Evolutionary conservation across 2,113 vertebrate genomes (phyloP).

Genomic region (Indicator maculatus): DNA sequence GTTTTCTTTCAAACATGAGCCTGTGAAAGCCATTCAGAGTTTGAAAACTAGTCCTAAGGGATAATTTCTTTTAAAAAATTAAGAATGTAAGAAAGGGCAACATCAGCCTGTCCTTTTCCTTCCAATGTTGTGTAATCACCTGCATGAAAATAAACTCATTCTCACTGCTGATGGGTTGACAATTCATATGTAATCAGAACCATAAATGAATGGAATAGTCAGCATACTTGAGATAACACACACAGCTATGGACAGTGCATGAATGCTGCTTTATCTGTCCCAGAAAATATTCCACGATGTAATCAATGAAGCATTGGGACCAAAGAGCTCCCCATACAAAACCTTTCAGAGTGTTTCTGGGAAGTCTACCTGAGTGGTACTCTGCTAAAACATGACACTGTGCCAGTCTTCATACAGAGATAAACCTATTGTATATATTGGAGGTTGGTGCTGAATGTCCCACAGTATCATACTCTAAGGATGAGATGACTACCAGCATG

Average conservation of each 20-base stretch:
- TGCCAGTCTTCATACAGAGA: not conserved
- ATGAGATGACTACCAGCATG: not conserved
- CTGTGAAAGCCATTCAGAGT: constrained; percentile 1
- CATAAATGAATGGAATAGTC: not conserved
- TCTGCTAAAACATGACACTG: not conserved
- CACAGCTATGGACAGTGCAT: not conserved
- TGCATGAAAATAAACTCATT: constrained; percentile 42
- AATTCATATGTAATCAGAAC: constrained; percentile 1
- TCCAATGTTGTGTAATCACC: not conserved
- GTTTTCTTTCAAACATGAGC: not conserved
- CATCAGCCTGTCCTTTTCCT: not conserved
- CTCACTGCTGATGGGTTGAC: not conserved
- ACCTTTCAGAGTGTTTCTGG: not conserved
- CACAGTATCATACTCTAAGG: not conserved
- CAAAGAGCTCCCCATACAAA: not conserved
- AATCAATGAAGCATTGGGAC: not conserved
- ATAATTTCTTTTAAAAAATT: not conserved
- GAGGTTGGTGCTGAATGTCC: not conserved
- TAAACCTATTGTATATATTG: not conserved
- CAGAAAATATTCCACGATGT: not conserved
- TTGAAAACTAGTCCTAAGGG: constrained; percentile 8
- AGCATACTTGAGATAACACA: constrained; percentile 22
- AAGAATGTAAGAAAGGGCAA: not conserved
- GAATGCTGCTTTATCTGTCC: not conserved
- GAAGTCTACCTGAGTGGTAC: not conserved